Evolutionary conservation across 2,113 vertebrate species (phyloP).

Genomic region (Tachycineta bicolor): DNA sequence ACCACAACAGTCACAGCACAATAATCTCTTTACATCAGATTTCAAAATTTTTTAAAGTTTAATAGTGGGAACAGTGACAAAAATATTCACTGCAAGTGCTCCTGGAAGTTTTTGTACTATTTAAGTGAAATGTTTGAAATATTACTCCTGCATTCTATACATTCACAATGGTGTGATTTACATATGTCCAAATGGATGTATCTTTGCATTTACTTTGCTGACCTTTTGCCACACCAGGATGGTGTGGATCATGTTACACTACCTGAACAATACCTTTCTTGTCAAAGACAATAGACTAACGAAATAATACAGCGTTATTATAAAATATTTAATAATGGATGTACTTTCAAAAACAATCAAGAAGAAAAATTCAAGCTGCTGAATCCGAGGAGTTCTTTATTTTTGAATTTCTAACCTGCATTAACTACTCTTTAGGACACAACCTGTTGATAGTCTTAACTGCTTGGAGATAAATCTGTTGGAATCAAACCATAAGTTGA

Average conservation of each 20-base stretch:
- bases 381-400: not conserved
- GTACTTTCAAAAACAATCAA: not conserved
- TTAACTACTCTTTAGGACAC: not conserved
- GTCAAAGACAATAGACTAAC: not conserved
- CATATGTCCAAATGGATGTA: not conserved
- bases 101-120: not conserved
- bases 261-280: not conserved
- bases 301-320: not conserved
- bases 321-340: not conserved
- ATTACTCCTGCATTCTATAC: not conserved
- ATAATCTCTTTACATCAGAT: not conserved
- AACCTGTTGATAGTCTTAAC: not conserved
- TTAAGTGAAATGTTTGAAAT: not conserved
- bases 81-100: not conserved
- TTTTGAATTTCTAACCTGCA: not conserved
- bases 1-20: not conserved
- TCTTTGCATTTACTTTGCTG: not conserved
- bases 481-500: not conserved
- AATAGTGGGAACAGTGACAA: not conserved
- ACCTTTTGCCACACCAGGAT: not conserved
- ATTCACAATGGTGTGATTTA: not conserved
- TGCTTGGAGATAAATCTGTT: not conserved
- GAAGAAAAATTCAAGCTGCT: not conserved
- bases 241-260: not conserved
- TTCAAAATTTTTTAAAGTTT: not conserved